Evolutionary conservation across 2,113 vertebrate species (phyloP).

Genomic region (Triplophysa tibetana): DNA sequence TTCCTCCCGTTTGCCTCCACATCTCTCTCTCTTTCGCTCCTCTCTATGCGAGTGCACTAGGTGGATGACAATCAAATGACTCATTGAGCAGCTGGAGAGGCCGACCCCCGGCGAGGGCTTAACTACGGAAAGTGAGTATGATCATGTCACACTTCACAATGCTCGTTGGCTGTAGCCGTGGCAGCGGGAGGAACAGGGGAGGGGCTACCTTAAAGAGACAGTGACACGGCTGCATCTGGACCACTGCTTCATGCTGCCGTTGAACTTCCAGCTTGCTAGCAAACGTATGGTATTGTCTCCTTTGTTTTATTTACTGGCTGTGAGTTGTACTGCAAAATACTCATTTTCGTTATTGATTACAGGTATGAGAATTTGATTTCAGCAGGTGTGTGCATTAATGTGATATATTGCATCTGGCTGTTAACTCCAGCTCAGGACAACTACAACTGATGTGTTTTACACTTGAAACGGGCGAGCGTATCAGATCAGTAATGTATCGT

Average conservation of each 20-base stretch:
- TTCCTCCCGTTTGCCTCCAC: slow-evolving; percentile 9
- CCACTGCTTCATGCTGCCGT: neutral
- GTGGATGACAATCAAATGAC: slow-evolving; percentile 89
- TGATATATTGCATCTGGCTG: slow-evolving; percentile 31
- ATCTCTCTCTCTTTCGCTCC: slow-evolving; percentile 24
- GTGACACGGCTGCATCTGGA: slow-evolving; percentile 35
- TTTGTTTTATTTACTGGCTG: neutral
- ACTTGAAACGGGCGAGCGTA: slow-evolving; percentile 63
- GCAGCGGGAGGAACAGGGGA: slow-evolving; percentile 75
- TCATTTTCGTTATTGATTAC: slow-evolving; percentile 3
- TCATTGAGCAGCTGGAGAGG: slow-evolving; percentile 80
- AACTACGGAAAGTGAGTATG: slow-evolving; percentile 83
- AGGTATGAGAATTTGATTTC: slow-evolving; percentile 23
- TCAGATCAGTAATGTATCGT: slow-evolving; percentile 64
- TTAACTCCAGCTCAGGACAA: slow-evolving; percentile 36
- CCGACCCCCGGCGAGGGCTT: slow-evolving; percentile 82
- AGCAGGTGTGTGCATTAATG: slow-evolving; percentile 36
- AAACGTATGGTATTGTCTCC: neutral
- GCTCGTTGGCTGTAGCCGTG: slow-evolving; percentile 75
- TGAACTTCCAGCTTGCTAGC: neutral
- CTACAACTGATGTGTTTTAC: slow-evolving; percentile 62
- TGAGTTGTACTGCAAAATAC: neutral
- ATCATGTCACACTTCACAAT: slow-evolving; percentile 84
- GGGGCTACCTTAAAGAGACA: slow-evolving; percentile 61
- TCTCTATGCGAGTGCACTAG: slow-evolving; percentile 69